phyloP scores from a whole-genome alignment of 1,140 invertebrate species.

The Drosophila aff. region DNA sequence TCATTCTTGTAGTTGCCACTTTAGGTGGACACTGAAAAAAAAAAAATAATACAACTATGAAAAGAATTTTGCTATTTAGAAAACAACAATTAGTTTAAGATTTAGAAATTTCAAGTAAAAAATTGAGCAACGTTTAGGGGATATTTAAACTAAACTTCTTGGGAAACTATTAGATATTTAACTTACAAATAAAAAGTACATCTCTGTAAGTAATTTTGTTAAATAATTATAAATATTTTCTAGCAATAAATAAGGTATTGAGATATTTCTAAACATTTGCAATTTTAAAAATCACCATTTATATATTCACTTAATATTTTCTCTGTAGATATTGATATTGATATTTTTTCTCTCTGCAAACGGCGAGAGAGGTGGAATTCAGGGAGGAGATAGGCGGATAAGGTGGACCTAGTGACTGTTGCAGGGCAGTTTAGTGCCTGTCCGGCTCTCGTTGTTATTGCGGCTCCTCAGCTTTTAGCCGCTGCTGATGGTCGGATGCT shows the following conservation, averaged over 20 bases:
- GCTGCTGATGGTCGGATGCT: conserved; percentile 64
- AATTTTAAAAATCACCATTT: background rate
- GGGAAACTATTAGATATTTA: background rate
- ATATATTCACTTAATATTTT: background rate
- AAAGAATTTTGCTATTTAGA: background rate
- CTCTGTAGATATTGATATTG: background rate
- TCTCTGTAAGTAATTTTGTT: background rate
- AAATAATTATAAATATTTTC: background rate
- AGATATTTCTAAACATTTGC: background rate
- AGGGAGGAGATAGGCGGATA: conserved; percentile 39
- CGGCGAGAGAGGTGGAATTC: background rate
- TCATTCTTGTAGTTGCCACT: conserved; percentile 36
- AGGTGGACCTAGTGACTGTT: conserved; percentile 33
- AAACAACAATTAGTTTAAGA: fast-evolving
- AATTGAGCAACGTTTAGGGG: background rate
- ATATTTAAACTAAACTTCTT: background rate
- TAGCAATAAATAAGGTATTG: background rate
- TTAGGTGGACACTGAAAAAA: background rate
- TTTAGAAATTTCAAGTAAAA: background rate
- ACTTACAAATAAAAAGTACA: background rate
- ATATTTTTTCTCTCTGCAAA: conserved; percentile 1
- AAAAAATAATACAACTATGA: background rate
- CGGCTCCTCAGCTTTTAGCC: conserved; percentile 27
- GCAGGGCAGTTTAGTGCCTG: conserved; percentile 58
- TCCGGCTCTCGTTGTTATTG: conserved; percentile 39